Conservation (phyloP, 2,113 vertebrate genomes). For the Chinchilla lanigera region DNA sequence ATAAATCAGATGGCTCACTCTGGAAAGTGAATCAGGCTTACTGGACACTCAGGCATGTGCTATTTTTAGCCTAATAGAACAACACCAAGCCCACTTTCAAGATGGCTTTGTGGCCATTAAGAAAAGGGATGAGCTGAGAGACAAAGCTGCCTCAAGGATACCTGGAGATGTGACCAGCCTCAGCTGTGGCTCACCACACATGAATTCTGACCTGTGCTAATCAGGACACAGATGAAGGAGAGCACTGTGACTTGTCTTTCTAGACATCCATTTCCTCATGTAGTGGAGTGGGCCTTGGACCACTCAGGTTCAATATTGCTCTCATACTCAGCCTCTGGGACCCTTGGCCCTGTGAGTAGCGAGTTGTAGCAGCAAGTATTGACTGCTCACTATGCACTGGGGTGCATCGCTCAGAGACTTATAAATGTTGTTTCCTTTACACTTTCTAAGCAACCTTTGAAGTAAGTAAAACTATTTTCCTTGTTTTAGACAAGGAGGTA, state of each 20-base stretch:
- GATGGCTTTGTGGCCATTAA: neutral
- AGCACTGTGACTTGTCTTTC: neutral
- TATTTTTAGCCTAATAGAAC: neutral
- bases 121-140: neutral
- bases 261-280: neutral
- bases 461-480: neutral
- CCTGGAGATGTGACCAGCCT: fast-evolving
- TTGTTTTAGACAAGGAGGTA: neutral
- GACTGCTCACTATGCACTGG: fast-evolving
- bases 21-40: neutral
- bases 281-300: too few relatives aligned
- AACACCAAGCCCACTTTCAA: neutral
- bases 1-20: neutral
- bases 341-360: fast-evolving
- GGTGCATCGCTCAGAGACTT: neutral
- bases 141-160: neutral
- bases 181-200: neutral
- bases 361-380: fast-evolving
- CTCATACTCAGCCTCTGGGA: neutral
- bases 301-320: neutral
- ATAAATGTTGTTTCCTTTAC: fast-evolving
- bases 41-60: too few relatives aligned
- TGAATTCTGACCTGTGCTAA: neutral
- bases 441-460: neutral
- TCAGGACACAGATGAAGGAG: neutral